A percentile compares a stretch with the other conserved stretches of the same genome.
Evolutionary conservation across 2,797 vertebrate genomes (phyloP).

Genomic region (Morus bassanus): DNA sequence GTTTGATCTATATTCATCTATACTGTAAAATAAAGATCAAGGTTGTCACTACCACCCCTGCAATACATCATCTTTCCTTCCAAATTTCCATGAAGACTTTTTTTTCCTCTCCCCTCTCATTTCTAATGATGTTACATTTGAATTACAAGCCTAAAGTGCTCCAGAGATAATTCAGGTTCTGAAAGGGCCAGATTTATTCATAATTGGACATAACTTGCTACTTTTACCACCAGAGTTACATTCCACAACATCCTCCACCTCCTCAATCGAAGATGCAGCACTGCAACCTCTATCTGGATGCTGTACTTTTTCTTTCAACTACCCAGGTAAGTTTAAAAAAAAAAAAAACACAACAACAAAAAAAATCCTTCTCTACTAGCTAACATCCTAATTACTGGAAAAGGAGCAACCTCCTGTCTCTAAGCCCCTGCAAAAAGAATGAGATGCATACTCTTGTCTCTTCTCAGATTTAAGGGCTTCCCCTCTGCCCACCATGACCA

Average conservation of each 20-base stretch:
- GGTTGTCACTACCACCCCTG: neutral
- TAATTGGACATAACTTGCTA: neutral
- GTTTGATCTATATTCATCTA: neutral
- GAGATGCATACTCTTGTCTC: neutral
- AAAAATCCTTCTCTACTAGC: neutral
- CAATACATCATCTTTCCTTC: neutral
- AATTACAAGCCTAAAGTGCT: neutral
- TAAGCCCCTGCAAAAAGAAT: neutral
- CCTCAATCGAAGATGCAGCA: accelerated
- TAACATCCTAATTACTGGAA: neutral
- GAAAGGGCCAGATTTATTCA: neutral
- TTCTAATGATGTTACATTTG: neutral
- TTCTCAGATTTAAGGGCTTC: neutral
- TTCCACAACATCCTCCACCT: neutral
- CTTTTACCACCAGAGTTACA: neutral
- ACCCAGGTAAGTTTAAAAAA: neutral
- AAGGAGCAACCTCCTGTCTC: neutral
- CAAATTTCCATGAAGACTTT: neutral
- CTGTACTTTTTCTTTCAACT: neutral
- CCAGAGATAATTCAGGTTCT: neutral
- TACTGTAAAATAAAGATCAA: neutral
- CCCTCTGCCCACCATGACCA: neutral
- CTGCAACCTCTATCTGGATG: neutral
- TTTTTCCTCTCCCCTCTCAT: neutral
- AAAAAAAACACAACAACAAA: neutral